Base-by-base conservation (phyloP, 2,888 invertebrate species). In the Eupithecia insigniata region DNA sequence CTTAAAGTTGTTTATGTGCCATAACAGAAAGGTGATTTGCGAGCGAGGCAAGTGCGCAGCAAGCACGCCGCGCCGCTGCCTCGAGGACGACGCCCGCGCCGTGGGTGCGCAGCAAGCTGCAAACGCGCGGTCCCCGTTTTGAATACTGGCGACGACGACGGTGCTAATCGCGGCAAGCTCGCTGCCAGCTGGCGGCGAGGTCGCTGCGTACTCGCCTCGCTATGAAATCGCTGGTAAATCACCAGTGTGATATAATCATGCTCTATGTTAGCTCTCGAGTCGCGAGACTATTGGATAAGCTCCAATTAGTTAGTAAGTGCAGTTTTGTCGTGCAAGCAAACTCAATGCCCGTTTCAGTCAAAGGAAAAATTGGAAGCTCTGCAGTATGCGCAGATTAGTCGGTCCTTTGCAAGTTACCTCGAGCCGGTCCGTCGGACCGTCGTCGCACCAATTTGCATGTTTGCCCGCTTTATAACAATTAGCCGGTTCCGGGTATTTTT, bases 381-480 rank as follows among this genome's bases (percentile, higher is more conserved):
- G 70, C 30, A 68, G 30, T 60, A 66, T 67, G 70, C 61, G 61
- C 70, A 68, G 70, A 72, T 72, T 75, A 72, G 70, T 60, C 64
- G 60, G 85, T 89, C 87, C 86, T 89, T 85, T 82, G 86, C 89
- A 82, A 82, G 71, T 74, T 71, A 67, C 71, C 74, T 71, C 71
- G 58, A 55, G 70, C 68, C 46, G 85, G 85, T 51, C 22, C 46
- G 87, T 87, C 87, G 89, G 89, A 88, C 85, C 87, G 84, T 81
- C 81, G 78, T 81, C 81, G 78, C 83, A 83, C 87, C 89, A 87
- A 92, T 93, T 92, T 92, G 91, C 92, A 92, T 93, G 89, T 90
- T 90, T 89, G 86, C 86, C 83, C 91, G 89, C 89, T 92, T 92
- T 90, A 92, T 92, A 91, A 91, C 90, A 92, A 92, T 92, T 92